These are phyloP conservation scores for Xenopus borealis DNA, from an alignment of 2,113 vertebrate species.

Conservation along the genomic window DNA sequence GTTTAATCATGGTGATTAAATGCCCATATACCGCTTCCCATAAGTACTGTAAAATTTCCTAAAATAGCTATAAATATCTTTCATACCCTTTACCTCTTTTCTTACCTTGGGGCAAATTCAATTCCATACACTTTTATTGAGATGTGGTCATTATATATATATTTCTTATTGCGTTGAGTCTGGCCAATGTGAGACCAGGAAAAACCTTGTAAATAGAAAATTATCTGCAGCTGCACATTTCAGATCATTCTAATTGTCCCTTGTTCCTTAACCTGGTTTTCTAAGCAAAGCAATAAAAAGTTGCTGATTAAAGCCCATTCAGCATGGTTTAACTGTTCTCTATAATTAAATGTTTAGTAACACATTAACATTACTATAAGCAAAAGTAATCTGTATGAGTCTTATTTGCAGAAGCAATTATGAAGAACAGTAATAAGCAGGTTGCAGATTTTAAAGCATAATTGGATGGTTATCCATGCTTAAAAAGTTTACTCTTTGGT, in stretches of 20 bases:
- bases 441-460: background rate
- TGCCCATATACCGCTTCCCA: no score
- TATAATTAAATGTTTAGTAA: constrained; percentile 6
- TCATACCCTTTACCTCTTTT: no score
- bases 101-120: no score
- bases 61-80: no score
- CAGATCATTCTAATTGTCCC: background rate
- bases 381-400: background rate
- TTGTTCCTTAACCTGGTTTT: background rate
- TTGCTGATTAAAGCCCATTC: background rate
- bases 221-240: constrained; percentile 2
- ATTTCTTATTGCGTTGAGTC: no score
- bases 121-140: no score
- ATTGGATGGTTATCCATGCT: background rate
- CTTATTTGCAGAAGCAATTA: constrained; percentile 2
- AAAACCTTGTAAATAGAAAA: background rate
- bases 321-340: background rate
- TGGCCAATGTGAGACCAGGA: no score
- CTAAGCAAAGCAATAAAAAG: background rate
- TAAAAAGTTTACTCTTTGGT: constrained; percentile 1
- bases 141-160: no score
- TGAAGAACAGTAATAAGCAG: background rate
- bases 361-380: background rate
- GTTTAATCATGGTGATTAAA: no score
- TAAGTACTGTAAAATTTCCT: no score